phyloP scores from a whole-genome alignment of 1,140 invertebrate genomes.

The Mesaphorura yosii region DNA sequence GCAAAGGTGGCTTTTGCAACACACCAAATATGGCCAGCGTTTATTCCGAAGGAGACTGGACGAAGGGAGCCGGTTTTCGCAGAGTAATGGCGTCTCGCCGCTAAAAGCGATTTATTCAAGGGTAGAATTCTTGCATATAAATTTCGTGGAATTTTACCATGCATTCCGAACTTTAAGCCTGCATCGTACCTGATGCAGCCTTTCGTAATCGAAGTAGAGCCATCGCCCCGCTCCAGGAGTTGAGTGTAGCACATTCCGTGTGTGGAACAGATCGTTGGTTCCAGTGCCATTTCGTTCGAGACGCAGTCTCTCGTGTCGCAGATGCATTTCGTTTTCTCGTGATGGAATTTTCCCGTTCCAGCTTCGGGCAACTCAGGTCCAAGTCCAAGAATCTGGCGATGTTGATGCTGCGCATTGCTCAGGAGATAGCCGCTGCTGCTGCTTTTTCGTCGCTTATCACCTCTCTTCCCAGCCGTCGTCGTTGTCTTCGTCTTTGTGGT shows the following conservation, averaged over 20 bases:
- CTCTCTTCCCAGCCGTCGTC: no score
- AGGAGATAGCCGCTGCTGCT: slow-evolving; percentile 10
- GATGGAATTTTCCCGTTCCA: neutral
- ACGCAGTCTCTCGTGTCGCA: slow-evolving; percentile 11
- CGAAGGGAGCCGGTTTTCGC: no score
- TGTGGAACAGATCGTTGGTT: slow-evolving; percentile 2
- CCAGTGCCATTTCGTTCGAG: slow-evolving; percentile 4
- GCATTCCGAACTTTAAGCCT: neutral
- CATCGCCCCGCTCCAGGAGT: slow-evolving; percentile 9
- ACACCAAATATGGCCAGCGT: slow-evolving; percentile 9
- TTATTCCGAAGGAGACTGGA: no score
- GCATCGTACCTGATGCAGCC: slow-evolving; percentile 10
- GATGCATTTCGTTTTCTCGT: no score
- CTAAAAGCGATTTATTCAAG: no score
- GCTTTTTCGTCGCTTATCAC: no score
- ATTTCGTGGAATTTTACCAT: no score
- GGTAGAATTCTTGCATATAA: no score
- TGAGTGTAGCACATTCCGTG: slow-evolving; percentile 14
- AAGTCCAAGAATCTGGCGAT: neutral
- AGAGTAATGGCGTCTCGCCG: no score
- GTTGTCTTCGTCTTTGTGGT: no score
- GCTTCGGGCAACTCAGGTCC: slow-evolving; percentile 3
- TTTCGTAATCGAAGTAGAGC: neutral
- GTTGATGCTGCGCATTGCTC: slow-evolving; percentile 4
- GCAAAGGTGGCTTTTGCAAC: slow-evolving; percentile 12